Evolutionary conservation across 2,797 vertebrate genomes (phyloP), one percentile per base, ranked within the genome.

Genomic region (Cuniculus paca): DNA sequence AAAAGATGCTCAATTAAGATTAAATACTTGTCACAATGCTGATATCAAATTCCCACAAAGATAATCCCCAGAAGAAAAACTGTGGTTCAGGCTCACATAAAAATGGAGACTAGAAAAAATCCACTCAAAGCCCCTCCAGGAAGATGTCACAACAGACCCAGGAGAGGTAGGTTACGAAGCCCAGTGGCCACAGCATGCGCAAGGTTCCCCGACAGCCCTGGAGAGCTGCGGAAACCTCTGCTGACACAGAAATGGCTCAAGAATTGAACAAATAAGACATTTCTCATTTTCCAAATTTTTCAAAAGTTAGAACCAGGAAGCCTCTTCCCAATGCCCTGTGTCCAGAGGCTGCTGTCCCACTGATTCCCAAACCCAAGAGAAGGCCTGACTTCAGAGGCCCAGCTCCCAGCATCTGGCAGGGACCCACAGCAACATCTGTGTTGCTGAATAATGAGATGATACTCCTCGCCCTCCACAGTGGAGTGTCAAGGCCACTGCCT

Each of bases 1-100:
- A 54, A n/a, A 50, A 2, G 5, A 22, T n/a, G 26, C 20, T n/a
- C 26, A 52, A 24, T 20, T 60, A 84, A 81, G 24, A 17, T 77
- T 14, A 48, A 22, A 68, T 28, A 61, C 28, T 34, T 54, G 34
- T 70, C 45, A n/a, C 1, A 77, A 12, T 11, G 68, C 58, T 24
- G 22, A 8, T 42, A 58, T 39, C 36, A 63, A 70, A 45, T 65
- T n/a, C 31, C 26, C 36, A 77, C 34, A 72, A 63, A 74, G 45
- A 52, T 52, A 82, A 36, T 20, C 48, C 58, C 54, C 31, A 80
- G 78, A 42, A 65, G 54, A 48, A 36, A 84, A 80, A 61, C 6
- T 2, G 0, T 31, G 63, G 34, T 31, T 52, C 45, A 36, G 36
- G 28, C 14, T 26, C 58, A 3, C 0, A 0, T 7, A 16, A 50